Evolutionary conservation across 2,113 vertebrate species (phyloP).

Genomic region (Prochilodus magdalenae): DNA sequence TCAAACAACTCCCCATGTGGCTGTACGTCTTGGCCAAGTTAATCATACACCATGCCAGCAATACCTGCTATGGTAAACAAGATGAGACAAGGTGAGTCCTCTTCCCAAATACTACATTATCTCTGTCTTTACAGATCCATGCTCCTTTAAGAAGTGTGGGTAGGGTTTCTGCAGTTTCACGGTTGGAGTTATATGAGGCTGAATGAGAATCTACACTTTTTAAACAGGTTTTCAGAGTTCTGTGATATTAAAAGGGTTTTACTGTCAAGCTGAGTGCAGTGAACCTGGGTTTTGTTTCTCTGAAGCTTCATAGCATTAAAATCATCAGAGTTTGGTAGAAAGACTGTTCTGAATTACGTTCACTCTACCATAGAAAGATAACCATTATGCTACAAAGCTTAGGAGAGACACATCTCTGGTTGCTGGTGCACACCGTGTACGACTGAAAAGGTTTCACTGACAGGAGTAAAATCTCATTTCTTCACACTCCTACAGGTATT

Average conservation of each 20-base stretch:
- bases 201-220: slow-evolving; percentile 67
- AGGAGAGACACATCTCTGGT: slow-evolving; percentile 14
- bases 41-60: slow-evolving; percentile 67
- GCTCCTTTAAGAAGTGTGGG: background rate
- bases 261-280: background rate
- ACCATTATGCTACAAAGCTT: slow-evolving; percentile 51
- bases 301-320: background rate
- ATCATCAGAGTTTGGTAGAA: background rate
- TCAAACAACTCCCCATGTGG: slow-evolving; percentile 71
- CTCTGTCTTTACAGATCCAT: slow-evolving; percentile 19
- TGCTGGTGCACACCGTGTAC: slow-evolving; percentile 54
- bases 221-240: background rate
- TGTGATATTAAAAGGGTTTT: background rate
- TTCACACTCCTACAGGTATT: slow-evolving; percentile 11
- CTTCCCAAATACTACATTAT: slow-evolving; percentile 31
- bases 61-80: slow-evolving; percentile 61
- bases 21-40: slow-evolving; percentile 61
- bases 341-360: background rate
- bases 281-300: background rate
- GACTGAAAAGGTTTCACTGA: slow-evolving; percentile 12
- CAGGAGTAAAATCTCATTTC: slow-evolving; percentile 22
- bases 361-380: slow-evolving; percentile 1
- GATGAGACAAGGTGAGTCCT: slow-evolving; percentile 56
- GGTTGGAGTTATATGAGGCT: slow-evolving; percentile 64
- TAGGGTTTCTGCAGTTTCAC: background rate